Evolutionary conservation across 2,113 vertebrate species (phyloP).

Genomic region (Cygnus buccinator): DNA sequence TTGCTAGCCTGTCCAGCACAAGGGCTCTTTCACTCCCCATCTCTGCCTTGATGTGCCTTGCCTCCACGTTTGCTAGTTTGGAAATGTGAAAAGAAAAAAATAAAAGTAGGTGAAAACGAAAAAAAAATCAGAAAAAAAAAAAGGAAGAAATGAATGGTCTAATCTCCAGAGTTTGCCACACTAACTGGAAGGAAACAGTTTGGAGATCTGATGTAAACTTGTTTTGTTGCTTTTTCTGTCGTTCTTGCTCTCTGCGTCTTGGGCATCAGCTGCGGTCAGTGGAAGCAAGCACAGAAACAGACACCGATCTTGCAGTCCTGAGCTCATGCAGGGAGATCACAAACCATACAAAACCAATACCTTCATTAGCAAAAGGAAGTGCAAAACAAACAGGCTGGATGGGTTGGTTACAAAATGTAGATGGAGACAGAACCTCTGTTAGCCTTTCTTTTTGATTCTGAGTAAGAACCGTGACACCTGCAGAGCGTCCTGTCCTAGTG

Average conservation of each 20-base stretch:
- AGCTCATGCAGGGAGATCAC: constrained; percentile 62
- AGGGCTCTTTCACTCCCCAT: constrained; percentile 91
- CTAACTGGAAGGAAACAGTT: constrained; percentile 36
- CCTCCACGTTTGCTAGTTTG: constrained; percentile 81
- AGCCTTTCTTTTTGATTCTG: constrained; percentile 75
- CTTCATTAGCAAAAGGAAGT: constrained; percentile 74
- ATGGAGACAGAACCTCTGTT: constrained; percentile 44
- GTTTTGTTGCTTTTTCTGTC: constrained; percentile 35
- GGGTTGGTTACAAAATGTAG: constrained; percentile 63
- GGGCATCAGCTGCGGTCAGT: constrained; percentile 70
- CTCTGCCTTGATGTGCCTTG: constrained; percentile 83
- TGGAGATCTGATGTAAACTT: constrained; percentile 34
- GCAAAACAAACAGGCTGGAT: constrained; percentile 69
- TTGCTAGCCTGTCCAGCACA: constrained; percentile 92
- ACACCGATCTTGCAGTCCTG: constrained; percentile 54
- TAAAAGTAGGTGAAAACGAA: constrained; percentile 34
- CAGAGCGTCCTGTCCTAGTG: constrained; percentile 24
- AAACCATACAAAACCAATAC: constrained; percentile 33
- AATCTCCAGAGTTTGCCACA: not conserved
- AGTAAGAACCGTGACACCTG: constrained; percentile 76
- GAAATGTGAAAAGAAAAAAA: constrained; percentile 50
- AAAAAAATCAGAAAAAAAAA: not conserved
- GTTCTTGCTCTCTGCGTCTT: constrained; percentile 23
- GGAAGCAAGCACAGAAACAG: constrained; percentile 26
- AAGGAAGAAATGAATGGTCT: constrained; percentile 31